Conservation (phyloP, 1,140 invertebrate species). For the Physella acuta region DNA sequence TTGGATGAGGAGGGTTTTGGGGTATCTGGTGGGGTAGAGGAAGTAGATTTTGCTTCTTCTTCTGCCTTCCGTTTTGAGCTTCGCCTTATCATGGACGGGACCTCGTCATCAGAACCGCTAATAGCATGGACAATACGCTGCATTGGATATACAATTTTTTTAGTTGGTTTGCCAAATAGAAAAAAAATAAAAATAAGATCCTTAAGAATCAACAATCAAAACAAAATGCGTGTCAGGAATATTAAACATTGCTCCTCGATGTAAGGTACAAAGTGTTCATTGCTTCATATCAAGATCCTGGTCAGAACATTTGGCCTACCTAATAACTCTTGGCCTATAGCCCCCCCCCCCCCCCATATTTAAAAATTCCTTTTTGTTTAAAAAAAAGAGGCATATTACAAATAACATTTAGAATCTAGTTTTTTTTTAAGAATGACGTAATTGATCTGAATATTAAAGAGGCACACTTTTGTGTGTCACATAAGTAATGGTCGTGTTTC, state of each 20-base stretch:
- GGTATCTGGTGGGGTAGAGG: conserved; percentile 5
- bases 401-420: too few species aligned
- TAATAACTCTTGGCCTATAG: neutral
- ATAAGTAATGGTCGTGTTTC: too few species aligned
- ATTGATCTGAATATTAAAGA: too few species aligned
- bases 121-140: conserved; percentile 27
- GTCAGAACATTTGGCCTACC: neutral
- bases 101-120: conserved; percentile 19
- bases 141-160: neutral
- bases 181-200: neutral
- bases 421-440: too few species aligned
- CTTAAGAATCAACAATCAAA: neutral
- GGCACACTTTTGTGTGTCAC: too few species aligned
- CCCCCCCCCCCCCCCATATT: too few species aligned
- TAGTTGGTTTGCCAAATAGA: too few species aligned
- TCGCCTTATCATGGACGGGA: neutral
- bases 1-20: too few species aligned
- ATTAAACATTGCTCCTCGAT: neutral
- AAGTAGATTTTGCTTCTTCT: conserved; percentile 8
- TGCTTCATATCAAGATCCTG: neutral
- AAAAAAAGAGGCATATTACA: too few species aligned
- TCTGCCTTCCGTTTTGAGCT: conserved; percentile 26
- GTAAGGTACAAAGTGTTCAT: too few species aligned
- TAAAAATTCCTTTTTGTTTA: too few species aligned
- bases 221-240: neutral